These are phyloP conservation scores for Blastobasis adustella DNA, from an alignment of 2,888 invertebrate genomes.

Conservation along the genomic window DNA sequence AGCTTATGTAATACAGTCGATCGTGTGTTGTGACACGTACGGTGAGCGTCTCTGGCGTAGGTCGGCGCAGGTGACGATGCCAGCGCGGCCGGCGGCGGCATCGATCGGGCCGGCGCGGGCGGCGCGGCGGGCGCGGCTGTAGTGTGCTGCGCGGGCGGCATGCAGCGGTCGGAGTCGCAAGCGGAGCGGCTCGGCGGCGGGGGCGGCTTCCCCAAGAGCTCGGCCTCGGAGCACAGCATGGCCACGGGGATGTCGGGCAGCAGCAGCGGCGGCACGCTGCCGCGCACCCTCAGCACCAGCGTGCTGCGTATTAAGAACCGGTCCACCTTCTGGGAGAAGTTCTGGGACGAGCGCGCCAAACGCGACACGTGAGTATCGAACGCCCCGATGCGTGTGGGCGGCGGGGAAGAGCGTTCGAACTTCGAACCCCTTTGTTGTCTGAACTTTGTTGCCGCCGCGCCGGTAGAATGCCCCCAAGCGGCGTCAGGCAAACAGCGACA, in stretches of 20 bases:
- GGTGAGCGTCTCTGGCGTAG: constrained; percentile 16
- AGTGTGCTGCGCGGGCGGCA: constrained; percentile 28
- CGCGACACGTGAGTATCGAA: constrained; percentile 79
- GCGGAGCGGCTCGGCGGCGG: constrained; percentile 64
- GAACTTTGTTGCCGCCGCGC: too few relatives aligned
- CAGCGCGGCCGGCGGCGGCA: too few relatives aligned
- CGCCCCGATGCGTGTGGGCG: too few relatives aligned
- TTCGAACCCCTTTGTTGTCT: too few relatives aligned
- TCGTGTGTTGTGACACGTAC: too few relatives aligned
- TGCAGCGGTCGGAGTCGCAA: constrained; percentile 75
- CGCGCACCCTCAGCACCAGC: constrained; percentile 85
- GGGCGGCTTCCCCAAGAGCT: constrained; percentile 60
- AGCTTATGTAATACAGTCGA: constrained; percentile 24
- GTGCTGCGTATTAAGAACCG: constrained; percentile 85
- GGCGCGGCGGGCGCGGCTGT: constrained; percentile 19
- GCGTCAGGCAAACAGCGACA: neutral
- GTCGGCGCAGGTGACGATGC: constrained; percentile 16
- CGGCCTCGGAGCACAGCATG: constrained; percentile 69
- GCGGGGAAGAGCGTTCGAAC: too few relatives aligned
- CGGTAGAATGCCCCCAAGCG: neutral
- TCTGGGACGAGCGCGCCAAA: constrained; percentile 81
- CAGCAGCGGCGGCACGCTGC: constrained; percentile 71
- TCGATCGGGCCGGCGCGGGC: constrained; percentile 23
- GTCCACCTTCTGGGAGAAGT: constrained; percentile 90
- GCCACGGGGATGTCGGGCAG: constrained; percentile 65